Base-by-base conservation (phyloP, 30 jellyfish, hydroid and myxozoan genomes). In the Chironex yamaguchii region DNA sequence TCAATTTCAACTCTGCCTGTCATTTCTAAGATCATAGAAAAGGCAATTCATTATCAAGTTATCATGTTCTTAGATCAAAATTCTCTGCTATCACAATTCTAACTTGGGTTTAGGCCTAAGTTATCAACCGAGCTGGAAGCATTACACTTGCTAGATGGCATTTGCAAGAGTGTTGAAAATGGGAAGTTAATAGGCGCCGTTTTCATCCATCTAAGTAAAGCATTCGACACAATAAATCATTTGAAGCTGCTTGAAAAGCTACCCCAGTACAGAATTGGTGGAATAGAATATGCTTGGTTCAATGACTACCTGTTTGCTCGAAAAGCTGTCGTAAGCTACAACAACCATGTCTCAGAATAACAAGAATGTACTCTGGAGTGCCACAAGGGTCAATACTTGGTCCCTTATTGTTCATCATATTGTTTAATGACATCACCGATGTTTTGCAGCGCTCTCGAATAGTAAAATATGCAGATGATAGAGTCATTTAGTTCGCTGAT, bases 341-440 rank as follows among this genome's bases (percentile, higher is more conserved):
- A 83, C 52, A 33, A 69, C 29, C 26, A 64, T 83, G 87, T 70
- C 90, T 33, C 82, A 13, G 82, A 58, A 26, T 70, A 79, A 21
- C 71, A 76, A n/a, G n/a, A n/a, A n/a, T 79, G 26, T 79, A 53
- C 90, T 2, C 70, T 34, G 71, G 90, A 79, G 90, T 58, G 67
- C 90, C 90, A 79, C 81, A 79, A 79, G 90, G 90, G 71, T 79
- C 90, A 54, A 79, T 79, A 32, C 90, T 53, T 79, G 90, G 81
- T 72, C 69, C 69, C 64, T 79, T 79, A 34, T 62, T 79, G 51
- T 79, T 79, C 82, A 54, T 79, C 30, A 71, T 71, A 6, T 71
- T 71, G 76, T 71, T 71, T 35, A 79, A 54, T 35, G 70, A 79
- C 52, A 79, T 79, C 30, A 54, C 81, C 34, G 89, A 79, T 62